A percentile compares a stretch with the other conserved stretches of the same genome.
These are phyloP conservation scores for Meloidogyne chitwoodi DNA, from an alignment of 1,140 invertebrate genomes.

Conservation along the genomic window DNA sequence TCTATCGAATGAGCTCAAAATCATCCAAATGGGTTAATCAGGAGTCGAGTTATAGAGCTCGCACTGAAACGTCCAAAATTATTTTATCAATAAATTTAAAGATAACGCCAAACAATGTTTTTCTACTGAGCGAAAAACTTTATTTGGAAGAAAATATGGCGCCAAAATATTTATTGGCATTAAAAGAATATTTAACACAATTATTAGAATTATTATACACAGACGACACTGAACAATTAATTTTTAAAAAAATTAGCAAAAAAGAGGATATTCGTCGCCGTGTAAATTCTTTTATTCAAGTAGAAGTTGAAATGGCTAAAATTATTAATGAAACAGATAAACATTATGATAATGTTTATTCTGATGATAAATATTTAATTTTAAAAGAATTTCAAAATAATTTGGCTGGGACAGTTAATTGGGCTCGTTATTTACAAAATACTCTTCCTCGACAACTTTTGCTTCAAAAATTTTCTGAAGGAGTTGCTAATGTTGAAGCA, in stretches of 20 bases:
- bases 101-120: slow-evolving; percentile 23
- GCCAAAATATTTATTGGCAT: slow-evolving; percentile 6
- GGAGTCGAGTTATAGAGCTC: too few species aligned
- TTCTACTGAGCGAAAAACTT: slow-evolving; percentile 23
- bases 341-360: slow-evolving; percentile 33
- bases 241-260: slow-evolving; percentile 18
- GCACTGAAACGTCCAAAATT: not conserved
- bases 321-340: slow-evolving; percentile 28
- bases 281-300: slow-evolving; percentile 26
- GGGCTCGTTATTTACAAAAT: slow-evolving; percentile 22
- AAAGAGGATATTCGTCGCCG: slow-evolving; percentile 19
- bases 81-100: slow-evolving; percentile 1
- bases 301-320: slow-evolving; percentile 22
- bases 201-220: slow-evolving; percentile 11
- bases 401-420: slow-evolving; percentile 27
- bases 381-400: slow-evolving; percentile 29
- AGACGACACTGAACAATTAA: slow-evolving; percentile 11
- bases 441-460: slow-evolving; percentile 27
- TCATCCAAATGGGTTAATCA: too few species aligned
- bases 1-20: too few species aligned
- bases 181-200: slow-evolving; percentile 16
- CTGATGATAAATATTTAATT: slow-evolving; percentile 23
- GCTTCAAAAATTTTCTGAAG: slow-evolving; percentile 1
- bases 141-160: slow-evolving; percentile 26
- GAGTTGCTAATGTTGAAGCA: not conserved